Evolutionary conservation across 2,113 vertebrate species (phyloP).

Genomic region (Heloderma charlesbogerti): DNA sequence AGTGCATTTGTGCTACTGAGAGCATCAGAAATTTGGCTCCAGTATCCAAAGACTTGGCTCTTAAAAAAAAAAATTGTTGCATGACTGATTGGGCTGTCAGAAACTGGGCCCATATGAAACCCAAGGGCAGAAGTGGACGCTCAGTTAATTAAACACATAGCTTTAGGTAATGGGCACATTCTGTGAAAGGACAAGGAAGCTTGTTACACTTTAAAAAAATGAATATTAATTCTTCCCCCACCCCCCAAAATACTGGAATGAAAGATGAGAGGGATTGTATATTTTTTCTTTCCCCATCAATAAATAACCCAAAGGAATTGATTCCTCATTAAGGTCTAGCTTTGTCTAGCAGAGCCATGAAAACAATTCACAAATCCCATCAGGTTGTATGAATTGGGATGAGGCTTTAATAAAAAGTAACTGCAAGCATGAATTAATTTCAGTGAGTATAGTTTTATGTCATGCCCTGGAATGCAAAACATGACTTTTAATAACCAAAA

Average conservation of each 20-base stretch:
- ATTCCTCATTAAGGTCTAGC: constrained; percentile 11
- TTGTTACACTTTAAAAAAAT: neutral
- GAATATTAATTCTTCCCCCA: neutral
- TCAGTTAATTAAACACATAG: rapidly evolving
- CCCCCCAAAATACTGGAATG: neutral
- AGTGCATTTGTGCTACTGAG: constrained; percentile 51
- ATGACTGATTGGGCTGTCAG: constrained; percentile 14
- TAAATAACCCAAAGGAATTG: neutral
- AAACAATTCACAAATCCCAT: neutral
- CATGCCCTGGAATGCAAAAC: neutral
- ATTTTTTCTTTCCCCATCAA: constrained; percentile 9
- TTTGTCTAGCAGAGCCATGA: neutral
- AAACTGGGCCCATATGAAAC: neutral
- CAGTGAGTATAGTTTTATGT: neutral
- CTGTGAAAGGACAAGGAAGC: constrained; percentile 2
- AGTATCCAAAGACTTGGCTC: constrained; percentile 26
- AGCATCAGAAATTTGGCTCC: constrained; percentile 39
- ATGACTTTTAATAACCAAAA: neutral
- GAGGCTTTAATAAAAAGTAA: neutral
- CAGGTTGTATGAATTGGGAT: neutral
- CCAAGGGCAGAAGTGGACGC: constrained; percentile 5
- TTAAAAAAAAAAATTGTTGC: constrained; percentile 21
- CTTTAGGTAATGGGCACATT: neutral
- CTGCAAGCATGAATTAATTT: neutral
- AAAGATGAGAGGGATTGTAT: constrained; percentile 7